These are phyloP conservation scores for Hedychridium roseum DNA, from an alignment of 2,888 invertebrate genomes.

Conservation along the genomic window DNA sequence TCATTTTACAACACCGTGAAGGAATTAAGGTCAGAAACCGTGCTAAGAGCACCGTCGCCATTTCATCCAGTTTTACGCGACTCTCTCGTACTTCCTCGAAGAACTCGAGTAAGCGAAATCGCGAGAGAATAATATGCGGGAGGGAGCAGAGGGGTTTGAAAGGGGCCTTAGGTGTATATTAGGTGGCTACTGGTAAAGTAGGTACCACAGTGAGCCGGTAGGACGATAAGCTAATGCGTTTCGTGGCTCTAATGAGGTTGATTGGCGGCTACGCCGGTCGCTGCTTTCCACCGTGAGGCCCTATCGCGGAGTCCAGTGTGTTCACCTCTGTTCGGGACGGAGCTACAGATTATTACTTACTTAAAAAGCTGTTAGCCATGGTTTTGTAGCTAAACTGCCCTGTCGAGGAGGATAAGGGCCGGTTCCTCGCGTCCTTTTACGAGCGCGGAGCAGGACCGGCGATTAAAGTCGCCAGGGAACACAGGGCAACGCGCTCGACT, in stretches of 20 bases:
- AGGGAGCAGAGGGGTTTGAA: constrained; percentile 26
- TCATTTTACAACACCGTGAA: no score
- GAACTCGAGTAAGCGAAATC: not conserved
- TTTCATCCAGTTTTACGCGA: constrained; percentile 20
- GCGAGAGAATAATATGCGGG: constrained; percentile 2
- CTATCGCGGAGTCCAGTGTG: constrained; percentile 46
- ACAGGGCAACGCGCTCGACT: no score
- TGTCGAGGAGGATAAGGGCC: constrained; percentile 31
- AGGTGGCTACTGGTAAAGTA: constrained; percentile 51
- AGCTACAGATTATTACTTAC: constrained; percentile 56
- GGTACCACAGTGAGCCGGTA: constrained; percentile 38
- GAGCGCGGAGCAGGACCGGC: no score
- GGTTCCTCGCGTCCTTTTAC: constrained; percentile 10
- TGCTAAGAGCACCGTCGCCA: constrained; percentile 1
- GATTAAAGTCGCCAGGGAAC: no score
- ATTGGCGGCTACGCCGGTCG: constrained; percentile 48
- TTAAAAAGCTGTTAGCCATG: constrained; percentile 52
- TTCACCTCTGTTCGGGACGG: constrained; percentile 50
- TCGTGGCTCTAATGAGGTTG: constrained; percentile 57
- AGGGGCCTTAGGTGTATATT: constrained; percentile 45
- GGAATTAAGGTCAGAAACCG: no score
- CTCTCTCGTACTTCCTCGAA: constrained; percentile 2
- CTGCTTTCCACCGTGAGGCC: constrained; percentile 33
- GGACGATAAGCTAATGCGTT: constrained; percentile 58
- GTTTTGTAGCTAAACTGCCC: constrained; percentile 41